These are phyloP conservation scores for Chloroclystis v-ata DNA, from an alignment of 2,888 invertebrate species.

Conservation along the genomic window DNA sequence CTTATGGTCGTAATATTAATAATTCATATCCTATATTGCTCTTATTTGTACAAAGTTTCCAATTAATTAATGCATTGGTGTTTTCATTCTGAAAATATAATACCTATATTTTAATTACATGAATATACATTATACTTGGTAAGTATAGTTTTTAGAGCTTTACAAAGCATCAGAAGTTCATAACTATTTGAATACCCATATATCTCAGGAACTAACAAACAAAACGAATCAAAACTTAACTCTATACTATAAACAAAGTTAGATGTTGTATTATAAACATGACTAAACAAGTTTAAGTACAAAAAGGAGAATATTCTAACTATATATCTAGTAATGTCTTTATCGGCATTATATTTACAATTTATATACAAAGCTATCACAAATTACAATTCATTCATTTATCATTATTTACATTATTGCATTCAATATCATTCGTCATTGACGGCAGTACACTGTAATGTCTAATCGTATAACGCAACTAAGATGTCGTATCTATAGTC, in stretches of 20 bases:
- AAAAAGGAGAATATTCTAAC: constrained; percentile 57
- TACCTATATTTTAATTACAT: constrained; percentile 58
- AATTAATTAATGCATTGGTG: constrained; percentile 66
- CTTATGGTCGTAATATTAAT: constrained; percentile 41
- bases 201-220: constrained; percentile 58
- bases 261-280: constrained; percentile 44
- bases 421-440: constrained; percentile 55
- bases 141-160: constrained; percentile 48
- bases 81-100: constrained; percentile 71
- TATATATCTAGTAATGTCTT: constrained; percentile 52
- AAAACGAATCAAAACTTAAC: constrained; percentile 48
- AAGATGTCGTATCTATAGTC: constrained; percentile 61
- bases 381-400: constrained; percentile 71
- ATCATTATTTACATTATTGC: constrained; percentile 78
- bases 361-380: constrained; percentile 77
- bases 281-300: constrained; percentile 67
- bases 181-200: constrained; percentile 55
- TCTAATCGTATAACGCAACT: constrained; percentile 52
- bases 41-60: constrained; percentile 77
- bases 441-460: constrained; percentile 50
- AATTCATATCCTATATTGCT: constrained; percentile 74
- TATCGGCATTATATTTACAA: constrained; percentile 69
- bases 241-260: constrained; percentile 40
- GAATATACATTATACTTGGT: constrained; percentile 48
- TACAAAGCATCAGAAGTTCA: constrained; percentile 44